These are phyloP conservation scores for Columbina picui DNA, from an alignment of 2,113 vertebrate species.

Conservation along the genomic window DNA sequence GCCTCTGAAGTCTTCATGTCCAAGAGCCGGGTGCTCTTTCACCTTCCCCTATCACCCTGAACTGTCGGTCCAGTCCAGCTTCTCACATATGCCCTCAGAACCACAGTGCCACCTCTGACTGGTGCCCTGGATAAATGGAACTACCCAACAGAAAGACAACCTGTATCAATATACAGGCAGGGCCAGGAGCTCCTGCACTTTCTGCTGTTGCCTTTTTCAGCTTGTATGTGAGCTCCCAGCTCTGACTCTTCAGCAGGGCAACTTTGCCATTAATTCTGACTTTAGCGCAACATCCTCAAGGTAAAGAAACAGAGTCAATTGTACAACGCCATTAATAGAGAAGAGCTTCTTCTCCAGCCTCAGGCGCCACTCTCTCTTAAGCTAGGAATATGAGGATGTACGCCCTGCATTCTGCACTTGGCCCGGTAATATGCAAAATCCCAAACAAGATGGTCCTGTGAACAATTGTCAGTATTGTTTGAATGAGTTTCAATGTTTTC, in stretches of 20 bases:
- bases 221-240: background rate
- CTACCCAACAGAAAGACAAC: background rate
- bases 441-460: background rate
- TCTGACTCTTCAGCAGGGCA: background rate
- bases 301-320: background rate
- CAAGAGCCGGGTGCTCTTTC: background rate
- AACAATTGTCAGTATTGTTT: background rate
- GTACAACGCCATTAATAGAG: background rate
- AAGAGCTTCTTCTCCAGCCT: too few species aligned
- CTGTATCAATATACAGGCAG: background rate
- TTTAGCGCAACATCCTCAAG: background rate
- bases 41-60: background rate
- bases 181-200: background rate
- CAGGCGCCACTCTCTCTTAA: too few species aligned
- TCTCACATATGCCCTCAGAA: fast-evolving
- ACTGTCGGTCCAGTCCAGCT: background rate
- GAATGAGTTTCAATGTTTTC: background rate
- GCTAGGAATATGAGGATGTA: too few species aligned
- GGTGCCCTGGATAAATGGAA: background rate
- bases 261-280: background rate
- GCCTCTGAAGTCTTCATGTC: background rate
- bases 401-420: too few species aligned
- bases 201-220: fast-evolving
- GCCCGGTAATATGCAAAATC: background rate
- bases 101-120: background rate